phyloP scores from a whole-genome alignment of 2,888 invertebrate species.

The Leptinotarsa haldemani region DNA sequence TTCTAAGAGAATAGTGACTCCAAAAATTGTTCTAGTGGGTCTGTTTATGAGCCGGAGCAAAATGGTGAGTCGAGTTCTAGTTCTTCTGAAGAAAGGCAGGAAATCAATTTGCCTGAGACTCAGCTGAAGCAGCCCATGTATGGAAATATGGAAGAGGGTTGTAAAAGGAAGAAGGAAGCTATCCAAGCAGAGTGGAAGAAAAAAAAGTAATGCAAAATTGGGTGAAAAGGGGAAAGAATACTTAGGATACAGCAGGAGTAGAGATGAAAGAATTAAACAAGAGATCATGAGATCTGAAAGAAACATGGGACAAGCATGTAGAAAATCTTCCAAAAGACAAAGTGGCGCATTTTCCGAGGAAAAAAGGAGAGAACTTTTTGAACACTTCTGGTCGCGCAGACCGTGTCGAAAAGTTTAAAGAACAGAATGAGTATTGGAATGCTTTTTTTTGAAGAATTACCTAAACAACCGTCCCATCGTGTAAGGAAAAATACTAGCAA shows the following conservation, averaged over 20 bases:
- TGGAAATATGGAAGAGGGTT: conserved; percentile 31
- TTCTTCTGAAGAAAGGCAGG: conserved; percentile 15
- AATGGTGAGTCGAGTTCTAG: conserved; percentile 19
- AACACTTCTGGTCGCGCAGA: conserved; percentile 28
- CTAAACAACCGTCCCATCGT: conserved; percentile 24
- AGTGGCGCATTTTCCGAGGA: background rate
- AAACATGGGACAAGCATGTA: conserved; percentile 36
- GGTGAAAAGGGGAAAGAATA: conserved; percentile 12
- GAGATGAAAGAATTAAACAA: conserved; percentile 34
- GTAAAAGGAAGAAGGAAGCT: conserved; percentile 11
- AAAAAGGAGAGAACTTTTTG: background rate
- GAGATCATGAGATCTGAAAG: conserved; percentile 38
- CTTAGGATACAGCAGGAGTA: conserved; percentile 31
- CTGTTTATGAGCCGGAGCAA: conserved; percentile 22
- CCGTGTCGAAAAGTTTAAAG: conserved; percentile 24
- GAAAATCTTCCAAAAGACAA: conserved; percentile 15
- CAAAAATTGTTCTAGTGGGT: conserved; percentile 26
- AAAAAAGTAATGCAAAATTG: conserved; percentile 24
- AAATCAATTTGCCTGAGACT: conserved; percentile 30
- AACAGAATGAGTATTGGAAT: conserved; percentile 28
- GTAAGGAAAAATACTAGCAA: conserved; percentile 32
- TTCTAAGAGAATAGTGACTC: conserved; percentile 22
- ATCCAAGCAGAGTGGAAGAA: conserved; percentile 29
- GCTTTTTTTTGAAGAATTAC: conserved; percentile 27
- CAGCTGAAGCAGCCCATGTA: conserved; percentile 30